A percentile compares a stretch with the other conserved stretches of the same genome.
Conservation (phyloP, 1,140 invertebrate genomes). For the Sycophila sp. region DNA sequence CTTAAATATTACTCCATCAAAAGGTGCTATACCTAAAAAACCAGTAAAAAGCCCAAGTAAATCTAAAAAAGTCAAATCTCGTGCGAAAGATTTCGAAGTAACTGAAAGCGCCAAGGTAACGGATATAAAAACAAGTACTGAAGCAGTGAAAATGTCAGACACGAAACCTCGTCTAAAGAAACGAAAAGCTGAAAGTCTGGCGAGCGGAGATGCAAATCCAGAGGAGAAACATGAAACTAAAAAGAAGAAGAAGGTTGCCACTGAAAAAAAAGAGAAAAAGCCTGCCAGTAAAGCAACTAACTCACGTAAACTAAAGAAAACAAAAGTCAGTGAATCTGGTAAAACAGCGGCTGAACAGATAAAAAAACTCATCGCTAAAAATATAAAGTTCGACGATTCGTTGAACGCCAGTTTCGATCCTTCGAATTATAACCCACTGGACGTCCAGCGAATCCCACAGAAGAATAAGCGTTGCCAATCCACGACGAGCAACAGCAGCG, state of each 20-base stretch:
- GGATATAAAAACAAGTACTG: too few relatives aligned
- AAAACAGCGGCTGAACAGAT: not conserved
- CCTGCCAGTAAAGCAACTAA: not conserved
- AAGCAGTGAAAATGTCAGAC: too few relatives aligned
- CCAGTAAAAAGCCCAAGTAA: not conserved
- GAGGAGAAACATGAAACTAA: not conserved
- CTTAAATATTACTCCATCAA: not conserved
- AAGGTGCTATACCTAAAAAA: not conserved
- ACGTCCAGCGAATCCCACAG: not conserved
- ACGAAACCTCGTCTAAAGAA: not conserved
- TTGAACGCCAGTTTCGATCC: not conserved
- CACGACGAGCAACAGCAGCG: not conserved
- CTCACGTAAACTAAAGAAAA: too few relatives aligned
- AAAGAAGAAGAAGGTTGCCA: not conserved
- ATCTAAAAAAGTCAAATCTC: not conserved
- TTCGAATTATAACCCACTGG: not conserved
- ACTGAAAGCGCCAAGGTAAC: too few relatives aligned
- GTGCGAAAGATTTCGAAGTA: too few relatives aligned
- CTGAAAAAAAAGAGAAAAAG: not conserved
- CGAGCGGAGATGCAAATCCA: not conserved
- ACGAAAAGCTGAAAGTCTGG: not conserved
- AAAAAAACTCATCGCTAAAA: not conserved
- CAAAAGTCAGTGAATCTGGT: not conserved
- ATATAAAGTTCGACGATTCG: not conserved
- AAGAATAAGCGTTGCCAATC: not conserved